Evolutionary conservation across 2,888 invertebrate genomes (phyloP), one percentile per base, ranked within the genome.

Genomic region (Xylophagus ater): DNA sequence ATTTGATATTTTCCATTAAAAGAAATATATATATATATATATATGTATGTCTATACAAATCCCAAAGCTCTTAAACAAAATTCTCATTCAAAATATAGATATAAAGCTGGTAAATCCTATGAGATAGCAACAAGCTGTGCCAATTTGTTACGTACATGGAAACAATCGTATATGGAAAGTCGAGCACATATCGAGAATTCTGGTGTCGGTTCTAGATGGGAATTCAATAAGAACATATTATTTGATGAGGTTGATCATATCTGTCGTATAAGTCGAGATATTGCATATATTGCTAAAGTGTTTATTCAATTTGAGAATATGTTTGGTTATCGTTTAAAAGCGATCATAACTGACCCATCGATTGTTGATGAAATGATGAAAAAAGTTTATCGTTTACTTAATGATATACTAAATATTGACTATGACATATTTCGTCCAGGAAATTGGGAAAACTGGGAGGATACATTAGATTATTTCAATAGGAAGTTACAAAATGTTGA

Each of bases 181-280:
- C 70, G 93, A 9, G 73, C 78, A n/a, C 77, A 77, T 51, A 93
- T 93, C 45, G 93, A 93, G 61, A 62, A 77, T 12, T 82, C 86
- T 2, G 89, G 86, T 0, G 84, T 86, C 49, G 86, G 86, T 18
- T 73, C 78, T 4, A 73, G 93, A 8, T 93, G 93, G 93, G 92
- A 93, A 62, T 94, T 93, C 60, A 85, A 92, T 55, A 79, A 83
- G 51, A 76, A 74, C 10, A 70, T 74, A 28, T 66, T 94, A 20
- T 93, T 93, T 60, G 78, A 77, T 2, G 74, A 77, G 42, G 88
- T 90, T 0, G 88, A 92, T 55, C 90, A 92, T 52, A 82, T 90
- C 49, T 78, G 79, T 3, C 70, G 71, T 7, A 86, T 93, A 8
- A 85, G 85, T 43, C 68, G 72, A 33, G 85, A 92, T 55, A 67